Evolutionary conservation across 2,797 vertebrate species (phyloP).

Genomic region (Mus spretus): DNA sequence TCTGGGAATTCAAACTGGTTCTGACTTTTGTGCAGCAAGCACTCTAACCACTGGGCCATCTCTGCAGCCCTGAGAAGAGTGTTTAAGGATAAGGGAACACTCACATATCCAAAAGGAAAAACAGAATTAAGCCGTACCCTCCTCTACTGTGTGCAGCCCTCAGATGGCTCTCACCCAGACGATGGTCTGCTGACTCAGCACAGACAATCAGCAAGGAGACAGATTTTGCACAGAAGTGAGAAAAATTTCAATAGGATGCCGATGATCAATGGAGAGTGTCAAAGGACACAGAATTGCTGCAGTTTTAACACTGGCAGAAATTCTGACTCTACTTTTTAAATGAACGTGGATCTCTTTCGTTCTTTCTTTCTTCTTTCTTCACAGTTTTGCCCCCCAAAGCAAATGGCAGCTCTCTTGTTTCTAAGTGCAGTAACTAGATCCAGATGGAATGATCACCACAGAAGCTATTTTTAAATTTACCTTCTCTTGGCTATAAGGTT

Average conservation of each 20-base stretch:
- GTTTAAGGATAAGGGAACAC: constrained; percentile 1
- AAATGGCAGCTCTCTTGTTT: constrained; percentile 55
- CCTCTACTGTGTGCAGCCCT: not conserved
- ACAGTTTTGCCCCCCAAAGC: not conserved
- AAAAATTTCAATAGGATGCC: constrained; percentile 28
- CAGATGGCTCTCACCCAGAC: not conserved
- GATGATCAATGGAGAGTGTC: constrained; percentile 5
- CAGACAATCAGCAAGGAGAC: not conserved
- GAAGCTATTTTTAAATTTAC: not conserved
- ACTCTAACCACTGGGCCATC: not conserved
- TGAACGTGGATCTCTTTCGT: not conserved
- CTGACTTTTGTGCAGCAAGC: not conserved
- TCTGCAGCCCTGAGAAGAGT: not conserved
- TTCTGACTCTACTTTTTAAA: constrained; percentile 3
- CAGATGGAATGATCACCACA: not conserved
- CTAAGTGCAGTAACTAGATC: not conserved
- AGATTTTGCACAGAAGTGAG: not conserved
- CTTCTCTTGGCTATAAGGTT: not conserved
- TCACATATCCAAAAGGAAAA: constrained; percentile 16
- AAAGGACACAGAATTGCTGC: not conserved
- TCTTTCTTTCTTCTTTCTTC: too few relatives aligned
- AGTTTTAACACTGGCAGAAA: constrained; percentile 29
- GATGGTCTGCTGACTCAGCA: constrained; percentile 16
- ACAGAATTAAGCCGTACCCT: not conserved
- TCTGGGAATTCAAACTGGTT: not conserved